Conservation (phyloP, 2,888 invertebrate genomes). For the Apantesis nais region DNA sequence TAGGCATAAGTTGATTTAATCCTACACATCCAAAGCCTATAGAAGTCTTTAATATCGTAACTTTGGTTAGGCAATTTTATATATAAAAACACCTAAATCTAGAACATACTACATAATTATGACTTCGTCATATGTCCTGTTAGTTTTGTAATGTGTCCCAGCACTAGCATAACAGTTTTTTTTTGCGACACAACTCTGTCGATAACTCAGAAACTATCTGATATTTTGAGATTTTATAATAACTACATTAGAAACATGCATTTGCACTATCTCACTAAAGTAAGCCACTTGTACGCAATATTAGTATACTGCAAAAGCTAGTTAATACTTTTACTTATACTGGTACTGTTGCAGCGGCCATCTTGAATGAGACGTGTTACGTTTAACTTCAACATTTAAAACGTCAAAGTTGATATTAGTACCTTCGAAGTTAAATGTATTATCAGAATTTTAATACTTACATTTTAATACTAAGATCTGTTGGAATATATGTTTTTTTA, state of each 20-base stretch:
- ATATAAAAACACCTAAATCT: neutral
- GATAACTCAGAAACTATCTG: neutral
- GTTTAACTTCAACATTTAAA: neutral
- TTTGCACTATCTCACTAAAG: neutral
- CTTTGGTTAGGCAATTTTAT: conserved; percentile 32
- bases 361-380: neutral
- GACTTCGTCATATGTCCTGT: conserved; percentile 25
- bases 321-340: too few species aligned
- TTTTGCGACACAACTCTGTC: neutral
- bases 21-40: conserved; percentile 40
- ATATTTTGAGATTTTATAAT: neutral
- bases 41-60: conserved; percentile 17
- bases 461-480: neutral
- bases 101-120: conserved; percentile 16
- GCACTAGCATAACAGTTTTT: neutral
- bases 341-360: neutral
- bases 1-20: conserved; percentile 14
- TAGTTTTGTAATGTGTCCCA: neutral
- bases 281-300: neutral
- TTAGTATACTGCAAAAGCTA: neutral
- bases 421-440: neutral
- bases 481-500: neutral
- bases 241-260: neutral
- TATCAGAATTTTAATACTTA: neutral
- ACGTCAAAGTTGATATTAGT: neutral